These are phyloP conservation scores for Mohoua ochrocephala DNA, from an alignment of 2,113 vertebrate genomes.

Conservation along the genomic window DNA sequence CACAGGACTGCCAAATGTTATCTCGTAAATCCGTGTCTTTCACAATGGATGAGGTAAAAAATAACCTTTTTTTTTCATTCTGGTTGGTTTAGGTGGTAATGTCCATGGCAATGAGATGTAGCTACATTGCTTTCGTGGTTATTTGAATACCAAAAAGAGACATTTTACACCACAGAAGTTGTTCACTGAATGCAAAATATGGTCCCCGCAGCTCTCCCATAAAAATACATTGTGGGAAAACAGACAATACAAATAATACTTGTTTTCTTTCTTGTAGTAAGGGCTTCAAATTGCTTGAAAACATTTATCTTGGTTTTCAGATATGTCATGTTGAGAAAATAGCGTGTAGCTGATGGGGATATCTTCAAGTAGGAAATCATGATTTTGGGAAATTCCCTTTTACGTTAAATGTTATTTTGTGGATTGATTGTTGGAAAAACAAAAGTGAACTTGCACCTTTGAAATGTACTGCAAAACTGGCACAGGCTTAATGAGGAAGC, in stretches of 20 bases:
- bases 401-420: not conserved
- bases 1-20: constrained; percentile 19
- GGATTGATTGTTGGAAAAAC: not conserved
- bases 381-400: not conserved
- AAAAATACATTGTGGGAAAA: constrained; percentile 10
- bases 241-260: not conserved
- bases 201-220: not conserved
- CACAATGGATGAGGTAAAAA: constrained; percentile 43
- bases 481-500: constrained; percentile 1
- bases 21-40: not conserved
- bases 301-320: not conserved
- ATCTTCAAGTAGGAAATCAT: not conserved
- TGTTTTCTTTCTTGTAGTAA: not conserved
- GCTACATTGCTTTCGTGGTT: not conserved
- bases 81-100: constrained; percentile 33
- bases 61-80: not conserved
- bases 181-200: not conserved
- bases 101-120: not conserved
- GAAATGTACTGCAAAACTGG: not conserved
- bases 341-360: not conserved
- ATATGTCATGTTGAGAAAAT: not conserved
- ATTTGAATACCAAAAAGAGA: not conserved
- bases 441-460: not conserved
- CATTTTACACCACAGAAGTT: not conserved
- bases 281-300: not conserved